Base-by-base conservation (phyloP, 2,113 vertebrate species). In the Guaruba guarouba region DNA sequence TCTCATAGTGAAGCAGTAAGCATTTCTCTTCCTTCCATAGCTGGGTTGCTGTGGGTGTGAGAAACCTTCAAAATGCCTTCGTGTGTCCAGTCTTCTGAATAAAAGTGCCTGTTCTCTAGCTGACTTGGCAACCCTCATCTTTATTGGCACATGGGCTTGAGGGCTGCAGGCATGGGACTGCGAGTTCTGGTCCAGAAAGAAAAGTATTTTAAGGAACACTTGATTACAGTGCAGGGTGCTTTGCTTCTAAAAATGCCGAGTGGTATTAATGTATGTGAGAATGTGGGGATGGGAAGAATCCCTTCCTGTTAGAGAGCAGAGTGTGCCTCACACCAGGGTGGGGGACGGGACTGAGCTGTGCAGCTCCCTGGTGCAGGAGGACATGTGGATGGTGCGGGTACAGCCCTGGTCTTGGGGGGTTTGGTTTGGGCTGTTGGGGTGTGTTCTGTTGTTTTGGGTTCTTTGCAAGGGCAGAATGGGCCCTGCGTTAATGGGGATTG, bases 161-260 rank as follows among this genome's bases (percentile, higher is more conserved):
- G 92, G 55, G 78, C 88, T 90, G 88, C 44, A 85, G 77, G 67
- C 71, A 68, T 27, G 83, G 82, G 33, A 91, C 91, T 92, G 86
- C 74, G 35, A 46, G 88, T 95, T 81, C 88, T 81, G 76, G 90
- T 81, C 82, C 77, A n/a, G 81, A 63, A 81, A 94, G 82, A 39
- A 37, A 88, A 93, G 39, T 88, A 61, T 89, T 96, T 82, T 83
- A 91, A 95, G 92, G 92, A 96, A 93, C 96, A 69, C 87, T 94
- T 96, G 93, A 95, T 96, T 96, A 89, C 90, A 91, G 92, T 68
- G 90, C 90, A 87, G 91, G 59, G 87, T 37, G 48, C 73, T 84
- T 28, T 31, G 88, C 94, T 94, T 84, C 92, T 95, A 66, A 95
- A 95, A 94, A 94, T 82, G 95, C 90, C 8, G 1, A 2, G 7